Base-by-base conservation (phyloP, 2,888 invertebrate species). In the Sarcophaga carnaria region DNA sequence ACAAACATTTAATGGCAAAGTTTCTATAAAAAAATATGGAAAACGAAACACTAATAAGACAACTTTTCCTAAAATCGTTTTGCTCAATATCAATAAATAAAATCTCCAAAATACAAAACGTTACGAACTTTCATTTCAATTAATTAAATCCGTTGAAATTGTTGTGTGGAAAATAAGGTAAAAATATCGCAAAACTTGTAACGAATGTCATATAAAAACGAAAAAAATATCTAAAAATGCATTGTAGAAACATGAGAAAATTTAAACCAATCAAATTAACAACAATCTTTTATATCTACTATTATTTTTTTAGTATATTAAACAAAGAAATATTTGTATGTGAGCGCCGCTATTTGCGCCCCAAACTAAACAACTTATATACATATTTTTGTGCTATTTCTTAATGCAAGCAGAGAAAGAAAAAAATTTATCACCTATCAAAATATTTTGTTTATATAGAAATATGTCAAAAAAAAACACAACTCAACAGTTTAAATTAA, bases 121-220 rank as follows among this genome's bases (percentile, higher is more conserved):
- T 79, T 37, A 59, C 54, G 17, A 80, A 79, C 69, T 49, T 72
- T n/a, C 70, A 37, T 37, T 76, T 78, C 47, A 84, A 75, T 71
- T 63, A 62, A 69, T 62, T 74, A 88, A 79, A 89, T 87, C 89
- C 90, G 91, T 91, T 92, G 92, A 91, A 91, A 90, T 91, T 92
- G 90, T 91, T 92, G 92, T 93, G 92, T 93, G 93, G 93, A 93
- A 93, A 93, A 93, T 93, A 92, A 93, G 94, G 93, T 94, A 94
- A 93, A 90, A 90, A 89, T 89, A 67, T 78, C 49, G 20, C 90
- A 80, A 80, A 70, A 60, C 25, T 67, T 72, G 71, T 72, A 69
- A 71, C 70, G 45, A 14, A 14, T 22, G 45, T n/a, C 66, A 67
- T 49, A 14, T 60, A 74, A 81, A 75, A 37, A 76, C 11, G 3